These are phyloP conservation scores for Tigriopus japonicus DNA, from an alignment of 1,140 invertebrate species.

Conservation along the genomic window DNA sequence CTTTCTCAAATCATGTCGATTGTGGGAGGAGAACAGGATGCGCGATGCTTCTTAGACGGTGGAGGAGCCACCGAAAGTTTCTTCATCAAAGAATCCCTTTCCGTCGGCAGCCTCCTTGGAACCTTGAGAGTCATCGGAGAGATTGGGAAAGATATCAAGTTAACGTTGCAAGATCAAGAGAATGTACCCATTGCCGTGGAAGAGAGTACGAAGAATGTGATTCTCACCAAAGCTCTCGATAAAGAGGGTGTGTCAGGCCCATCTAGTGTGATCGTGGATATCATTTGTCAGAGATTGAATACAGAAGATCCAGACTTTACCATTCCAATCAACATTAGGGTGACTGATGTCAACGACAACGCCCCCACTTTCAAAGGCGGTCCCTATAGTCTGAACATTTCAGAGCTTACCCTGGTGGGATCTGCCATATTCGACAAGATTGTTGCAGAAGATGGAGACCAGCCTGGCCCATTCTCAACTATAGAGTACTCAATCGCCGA, in stretches of 20 bases:
- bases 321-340: constrained; percentile 69
- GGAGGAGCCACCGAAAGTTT: constrained; percentile 74
- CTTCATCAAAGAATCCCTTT: constrained; percentile 49
- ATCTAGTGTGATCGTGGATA: constrained; percentile 59
- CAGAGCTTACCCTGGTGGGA: constrained; percentile 62
- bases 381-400: constrained; percentile 59
- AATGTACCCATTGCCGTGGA: constrained; percentile 49
- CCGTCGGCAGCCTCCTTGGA: constrained; percentile 25
- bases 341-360: constrained; percentile 84
- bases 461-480: constrained; percentile 68
- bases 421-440: constrained; percentile 55
- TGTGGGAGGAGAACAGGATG: not conserved
- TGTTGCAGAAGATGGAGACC: constrained; percentile 58
- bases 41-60: constrained; percentile 62
- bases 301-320: constrained; percentile 57
- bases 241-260: constrained; percentile 63
- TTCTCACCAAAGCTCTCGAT: constrained; percentile 51
- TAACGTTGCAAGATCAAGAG: constrained; percentile 52
- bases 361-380: constrained; percentile 59
- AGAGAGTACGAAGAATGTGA: constrained; percentile 55
- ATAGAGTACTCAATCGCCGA: constrained; percentile 62
- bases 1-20: too few relatives aligned
- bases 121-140: constrained; percentile 56
- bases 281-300: constrained; percentile 55
- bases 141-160: constrained; percentile 54